These are phyloP conservation scores for Bacillus rossius DNA, from an alignment of 1,140 invertebrate species.

Conservation along the genomic window DNA sequence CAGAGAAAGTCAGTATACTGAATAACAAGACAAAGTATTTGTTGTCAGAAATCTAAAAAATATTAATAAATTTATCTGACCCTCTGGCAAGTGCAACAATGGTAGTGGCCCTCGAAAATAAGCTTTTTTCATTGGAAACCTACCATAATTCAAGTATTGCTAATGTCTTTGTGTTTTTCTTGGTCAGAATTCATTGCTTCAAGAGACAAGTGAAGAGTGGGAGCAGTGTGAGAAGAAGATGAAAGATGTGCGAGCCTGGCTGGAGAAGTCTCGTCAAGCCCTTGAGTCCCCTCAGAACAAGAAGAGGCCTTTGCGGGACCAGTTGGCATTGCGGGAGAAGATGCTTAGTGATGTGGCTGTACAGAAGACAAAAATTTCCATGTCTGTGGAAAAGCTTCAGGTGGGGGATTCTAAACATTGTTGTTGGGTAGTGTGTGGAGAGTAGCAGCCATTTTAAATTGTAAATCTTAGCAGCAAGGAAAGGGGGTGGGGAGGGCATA, in stretches of 20 bases:
- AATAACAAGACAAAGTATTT: no score
- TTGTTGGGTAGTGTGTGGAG: no score
- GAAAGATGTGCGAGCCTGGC: constrained; percentile 81
- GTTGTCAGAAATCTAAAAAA: no score
- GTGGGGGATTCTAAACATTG: constrained; percentile 42
- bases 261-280: constrained; percentile 74
- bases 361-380: constrained; percentile 83
- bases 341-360: constrained; percentile 80
- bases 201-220: constrained; percentile 92
- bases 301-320: constrained; percentile 79
- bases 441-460: no score
- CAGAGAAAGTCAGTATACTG: no score
- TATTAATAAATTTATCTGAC: no score
- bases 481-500: no score
- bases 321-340: constrained; percentile 78
- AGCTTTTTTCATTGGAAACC: no score
- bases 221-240: constrained; percentile 93
- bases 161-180: constrained; percentile 20
- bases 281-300: constrained; percentile 76
- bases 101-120: no score
- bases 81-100: no score
- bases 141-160: no score
- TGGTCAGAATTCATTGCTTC: constrained; percentile 74
- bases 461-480: no score
- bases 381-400: constrained; percentile 90